phyloP scores from a whole-genome alignment of 30 jellyfish, hydroid and myxozoan genomes.

The Aurelia aurita region DNA sequence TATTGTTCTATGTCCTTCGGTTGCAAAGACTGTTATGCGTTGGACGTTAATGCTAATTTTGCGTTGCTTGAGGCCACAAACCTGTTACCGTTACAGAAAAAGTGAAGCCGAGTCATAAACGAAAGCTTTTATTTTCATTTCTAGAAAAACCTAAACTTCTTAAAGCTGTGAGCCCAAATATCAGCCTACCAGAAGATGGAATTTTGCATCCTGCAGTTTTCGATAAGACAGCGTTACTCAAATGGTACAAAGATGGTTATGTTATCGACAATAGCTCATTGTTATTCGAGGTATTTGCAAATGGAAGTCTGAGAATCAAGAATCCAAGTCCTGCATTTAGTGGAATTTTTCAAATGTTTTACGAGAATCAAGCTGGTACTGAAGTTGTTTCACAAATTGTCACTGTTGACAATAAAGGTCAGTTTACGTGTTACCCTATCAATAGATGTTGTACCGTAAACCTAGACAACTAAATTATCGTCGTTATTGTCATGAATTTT shows the following conservation, averaged over 20 bases:
- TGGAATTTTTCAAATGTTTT: slow-evolving; percentile 20
- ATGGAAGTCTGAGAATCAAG: neutral
- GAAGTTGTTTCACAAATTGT: neutral
- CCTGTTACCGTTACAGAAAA: too few relatives aligned
- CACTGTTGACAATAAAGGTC: neutral
- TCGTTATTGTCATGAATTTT: too few relatives aligned
- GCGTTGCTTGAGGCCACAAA: too few relatives aligned
- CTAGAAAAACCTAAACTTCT: slow-evolving; percentile 12
- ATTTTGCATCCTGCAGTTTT: neutral
- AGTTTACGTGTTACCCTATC: too few relatives aligned
- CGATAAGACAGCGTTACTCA: neutral
- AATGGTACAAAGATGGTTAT: slow-evolving; percentile 39
- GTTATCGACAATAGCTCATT: neutral
- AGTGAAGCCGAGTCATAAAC: too few relatives aligned
- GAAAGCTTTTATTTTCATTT: too few relatives aligned
- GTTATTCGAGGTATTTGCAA: neutral
- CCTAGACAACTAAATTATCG: too few relatives aligned
- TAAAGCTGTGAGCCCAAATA: neutral
- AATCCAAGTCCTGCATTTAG: slow-evolving; percentile 15
- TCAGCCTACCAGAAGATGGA: slow-evolving; percentile 2
- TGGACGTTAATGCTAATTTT: too few relatives aligned
- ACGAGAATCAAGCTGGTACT: slow-evolving; percentile 9
- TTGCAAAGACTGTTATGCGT: too few relatives aligned
- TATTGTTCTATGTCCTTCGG: too few relatives aligned
- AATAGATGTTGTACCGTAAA: too few relatives aligned